phyloP scores from a whole-genome alignment of 92 coral and sea anemone species.

The Hydrozoanthus gracilis region DNA sequence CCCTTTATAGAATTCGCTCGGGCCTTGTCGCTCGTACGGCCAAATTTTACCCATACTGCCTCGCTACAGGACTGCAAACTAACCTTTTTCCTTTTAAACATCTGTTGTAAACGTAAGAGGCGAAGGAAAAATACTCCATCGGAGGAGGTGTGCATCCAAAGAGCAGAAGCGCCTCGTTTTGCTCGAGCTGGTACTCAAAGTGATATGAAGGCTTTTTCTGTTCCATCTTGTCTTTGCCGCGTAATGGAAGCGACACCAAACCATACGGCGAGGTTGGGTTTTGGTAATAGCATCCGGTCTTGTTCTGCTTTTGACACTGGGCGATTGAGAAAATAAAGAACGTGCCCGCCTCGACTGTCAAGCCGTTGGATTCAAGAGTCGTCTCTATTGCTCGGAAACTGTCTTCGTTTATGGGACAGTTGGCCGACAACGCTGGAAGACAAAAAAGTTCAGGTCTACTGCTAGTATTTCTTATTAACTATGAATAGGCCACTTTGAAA shows the following conservation, averaged over 20 bases:
- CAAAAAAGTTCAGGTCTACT: no score
- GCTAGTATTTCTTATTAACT: no score
- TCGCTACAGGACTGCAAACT: background rate
- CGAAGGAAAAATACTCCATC: slow-evolving; percentile 6
- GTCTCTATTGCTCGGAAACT: background rate
- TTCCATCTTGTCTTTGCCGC: slow-evolving; percentile 5
- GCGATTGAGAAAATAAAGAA: background rate
- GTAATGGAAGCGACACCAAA: background rate
- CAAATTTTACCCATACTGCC: no score
- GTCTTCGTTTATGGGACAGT: background rate
- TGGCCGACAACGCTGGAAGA: background rate
- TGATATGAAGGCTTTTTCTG: background rate
- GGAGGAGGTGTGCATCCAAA: slow-evolving; percentile 9
- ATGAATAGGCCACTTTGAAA: no score
- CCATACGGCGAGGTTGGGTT: slow-evolving; percentile 25
- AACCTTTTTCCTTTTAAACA: slow-evolving; percentile 2
- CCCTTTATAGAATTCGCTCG: no score
- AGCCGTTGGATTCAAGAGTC: background rate
- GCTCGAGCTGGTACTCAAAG: background rate
- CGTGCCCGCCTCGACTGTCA: background rate
- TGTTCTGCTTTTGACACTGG: background rate
- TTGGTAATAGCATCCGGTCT: slow-evolving; percentile 11
- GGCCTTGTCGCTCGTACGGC: no score
- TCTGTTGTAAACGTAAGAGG: background rate
- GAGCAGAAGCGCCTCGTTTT: slow-evolving; percentile 6